Base-by-base conservation (phyloP, 1,140 invertebrate genomes). In the Caenorhabditis brenneri region DNA sequence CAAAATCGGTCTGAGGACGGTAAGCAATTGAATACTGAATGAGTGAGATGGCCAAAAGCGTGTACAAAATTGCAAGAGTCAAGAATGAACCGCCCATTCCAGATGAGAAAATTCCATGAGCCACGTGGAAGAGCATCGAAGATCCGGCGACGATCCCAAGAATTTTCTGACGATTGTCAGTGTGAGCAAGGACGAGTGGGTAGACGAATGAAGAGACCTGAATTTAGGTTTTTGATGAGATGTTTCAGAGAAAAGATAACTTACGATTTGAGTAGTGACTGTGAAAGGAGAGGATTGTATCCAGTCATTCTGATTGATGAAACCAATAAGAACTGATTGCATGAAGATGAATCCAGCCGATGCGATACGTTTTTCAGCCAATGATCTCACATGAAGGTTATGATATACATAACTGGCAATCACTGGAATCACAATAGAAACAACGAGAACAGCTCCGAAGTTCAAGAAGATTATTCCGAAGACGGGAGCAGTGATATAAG, bases 21-120 rank as follows among this genome's bases (percentile, higher is more conserved):
- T 36, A 74, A 24, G 65, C 65, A 74, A 74, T 74, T 15, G 65
- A 74, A 24, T 74, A 74, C 46, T 74, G 65, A 42, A 74, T 74
- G 19, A 74, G 36, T 15, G 36, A 31, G 5, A 74, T 31, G n/a
- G 65, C 36, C 10, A 74, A 36, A 39, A 74, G 1, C 4, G 65
- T 74, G 22, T 74, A 74, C 33, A 74, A 19, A 42, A 74, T 46
- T 3, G n/a, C 19, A 22, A 74, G 33, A 19, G 19, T 74, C 36
- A 74, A 42, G 19, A 74, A 74, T 42, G 36, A 2, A 12, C 65
- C 65, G n/a, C 24, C 29, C 27, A 39, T 24, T 42, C 36, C 65
- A 42, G 36, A 42, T 7, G 24, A 42, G 6, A 74, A 19, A 24
- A 74, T 5, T 46, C 65, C 65, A 31, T 42, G 16, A 10, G 29